Evolutionary conservation across 1,140 invertebrate species (phyloP).

Genomic region (Achatina immaculata): DNA sequence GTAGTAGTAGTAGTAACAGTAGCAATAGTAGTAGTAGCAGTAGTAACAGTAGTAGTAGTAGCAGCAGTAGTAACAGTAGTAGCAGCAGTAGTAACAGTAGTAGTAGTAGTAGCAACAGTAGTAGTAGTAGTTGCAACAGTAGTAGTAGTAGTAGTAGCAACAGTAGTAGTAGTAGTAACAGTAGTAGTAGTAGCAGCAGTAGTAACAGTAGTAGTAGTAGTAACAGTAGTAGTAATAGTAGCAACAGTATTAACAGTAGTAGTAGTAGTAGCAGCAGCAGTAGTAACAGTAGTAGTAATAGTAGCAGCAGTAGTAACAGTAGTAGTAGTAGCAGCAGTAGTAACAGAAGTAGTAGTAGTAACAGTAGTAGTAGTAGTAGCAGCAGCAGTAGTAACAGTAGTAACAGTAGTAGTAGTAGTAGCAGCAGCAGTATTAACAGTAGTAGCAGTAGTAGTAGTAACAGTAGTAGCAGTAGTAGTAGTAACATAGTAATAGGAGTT

Average conservation of each 20-base stretch:
- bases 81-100: too few species aligned
- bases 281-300: background rate
- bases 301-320: slow-evolving; percentile 2
- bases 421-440: background rate
- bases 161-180: too few species aligned
- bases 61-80: too few species aligned
- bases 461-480: slow-evolving; percentile 14
- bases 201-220: background rate
- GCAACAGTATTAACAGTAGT: background rate
- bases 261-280: background rate
- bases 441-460: slow-evolving; percentile 6
- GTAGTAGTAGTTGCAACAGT: too few species aligned
- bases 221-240: background rate
- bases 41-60: too few species aligned
- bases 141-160: too few species aligned
- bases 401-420: slow-evolving; percentile 1
- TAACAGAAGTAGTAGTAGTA: slow-evolving; percentile 15
- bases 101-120: too few species aligned
- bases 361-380: slow-evolving; percentile 1
- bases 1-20: too few species aligned
- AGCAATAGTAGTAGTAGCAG: too few species aligned
- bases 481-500: background rate
- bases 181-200: too few species aligned
- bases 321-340: slow-evolving; percentile 12
- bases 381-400: background rate